Conservation (phyloP, 1,140 invertebrate genomes). For the Diorhabda carinulata region DNA sequence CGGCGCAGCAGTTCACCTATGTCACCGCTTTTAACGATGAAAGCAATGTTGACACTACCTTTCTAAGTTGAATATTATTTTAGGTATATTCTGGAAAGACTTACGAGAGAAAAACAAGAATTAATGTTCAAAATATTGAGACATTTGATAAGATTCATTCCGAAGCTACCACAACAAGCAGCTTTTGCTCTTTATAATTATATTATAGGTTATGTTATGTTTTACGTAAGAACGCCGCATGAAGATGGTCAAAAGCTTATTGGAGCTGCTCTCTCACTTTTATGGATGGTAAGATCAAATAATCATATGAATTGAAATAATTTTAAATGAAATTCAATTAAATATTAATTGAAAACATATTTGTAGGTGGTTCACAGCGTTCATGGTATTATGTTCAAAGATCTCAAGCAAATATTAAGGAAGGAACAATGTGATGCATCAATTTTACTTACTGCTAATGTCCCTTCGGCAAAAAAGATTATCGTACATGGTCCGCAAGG, state of each 20-base stretch:
- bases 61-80: slow-evolving; percentile 54
- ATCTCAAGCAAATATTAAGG: slow-evolving; percentile 95
- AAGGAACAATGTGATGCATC: slow-evolving; percentile 99
- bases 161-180: slow-evolving; percentile 91
- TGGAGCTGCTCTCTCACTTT: slow-evolving; percentile 85
- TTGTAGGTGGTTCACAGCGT: slow-evolving; percentile 89
- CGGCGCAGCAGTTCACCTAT: too few species aligned
- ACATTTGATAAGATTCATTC: slow-evolving; percentile 90
- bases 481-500: slow-evolving; percentile 91
- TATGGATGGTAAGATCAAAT: slow-evolving; percentile 81
- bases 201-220: slow-evolving; percentile 99
- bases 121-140: slow-evolving; percentile 91
- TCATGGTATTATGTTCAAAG: slow-evolving; percentile 99
- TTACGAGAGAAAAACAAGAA: slow-evolving; percentile 94
- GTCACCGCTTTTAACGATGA: background rate
- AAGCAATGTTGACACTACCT: background rate
- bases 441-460: slow-evolving; percentile 95
- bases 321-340: background rate
- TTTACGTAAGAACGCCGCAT: slow-evolving; percentile 92
- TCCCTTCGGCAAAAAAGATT: slow-evolving; percentile 98
- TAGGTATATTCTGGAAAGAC: slow-evolving; percentile 85
- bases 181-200: slow-evolving; percentile 99
- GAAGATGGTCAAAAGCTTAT: slow-evolving; percentile 89
- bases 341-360: background rate
- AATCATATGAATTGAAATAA: background rate